A percentile compares a stretch with the other conserved stretches of the same genome.
phyloP scores from a whole-genome alignment of 2,113 vertebrate species.

The Cynocephalus volans region DNA sequence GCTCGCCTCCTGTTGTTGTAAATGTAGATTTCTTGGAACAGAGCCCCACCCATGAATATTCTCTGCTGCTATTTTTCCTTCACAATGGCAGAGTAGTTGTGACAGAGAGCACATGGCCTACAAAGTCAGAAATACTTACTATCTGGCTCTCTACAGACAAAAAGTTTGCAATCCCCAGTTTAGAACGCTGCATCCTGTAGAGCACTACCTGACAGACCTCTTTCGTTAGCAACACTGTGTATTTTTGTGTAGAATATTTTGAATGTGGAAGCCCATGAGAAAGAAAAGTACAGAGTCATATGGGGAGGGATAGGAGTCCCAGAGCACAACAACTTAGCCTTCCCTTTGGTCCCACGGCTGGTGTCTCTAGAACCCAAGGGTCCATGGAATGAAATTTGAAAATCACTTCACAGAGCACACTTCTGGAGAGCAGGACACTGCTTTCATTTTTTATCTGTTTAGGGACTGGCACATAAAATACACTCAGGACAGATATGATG shows the following conservation, averaged over 20 bases:
- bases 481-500: not conserved
- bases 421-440: not conserved
- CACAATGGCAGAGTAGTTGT: too few species aligned
- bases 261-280: not conserved
- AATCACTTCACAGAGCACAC: not conserved
- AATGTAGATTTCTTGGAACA: too few species aligned
- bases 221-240: not conserved
- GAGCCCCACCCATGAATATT: too few species aligned
- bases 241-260: constrained; percentile 32
- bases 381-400: not conserved
- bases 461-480: not conserved
- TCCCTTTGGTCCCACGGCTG: not conserved
- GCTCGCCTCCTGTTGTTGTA: too few species aligned
- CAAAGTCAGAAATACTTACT: too few species aligned
- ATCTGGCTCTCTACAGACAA: too few species aligned
- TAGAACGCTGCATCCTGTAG: too few species aligned
- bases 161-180: too few species aligned
- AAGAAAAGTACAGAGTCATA: not conserved
- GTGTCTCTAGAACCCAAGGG: not conserved
- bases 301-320: not conserved
- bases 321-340: not conserved
- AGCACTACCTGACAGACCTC: too few species aligned
- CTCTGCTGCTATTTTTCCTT: too few species aligned
- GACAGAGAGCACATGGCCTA: too few species aligned
- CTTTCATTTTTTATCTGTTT: not conserved